Percentiles rank a stretch among this genome's conserved stretches.
Conservation (phyloP, 2,888 invertebrate genomes). For the Cerastis rubricosa region DNA sequence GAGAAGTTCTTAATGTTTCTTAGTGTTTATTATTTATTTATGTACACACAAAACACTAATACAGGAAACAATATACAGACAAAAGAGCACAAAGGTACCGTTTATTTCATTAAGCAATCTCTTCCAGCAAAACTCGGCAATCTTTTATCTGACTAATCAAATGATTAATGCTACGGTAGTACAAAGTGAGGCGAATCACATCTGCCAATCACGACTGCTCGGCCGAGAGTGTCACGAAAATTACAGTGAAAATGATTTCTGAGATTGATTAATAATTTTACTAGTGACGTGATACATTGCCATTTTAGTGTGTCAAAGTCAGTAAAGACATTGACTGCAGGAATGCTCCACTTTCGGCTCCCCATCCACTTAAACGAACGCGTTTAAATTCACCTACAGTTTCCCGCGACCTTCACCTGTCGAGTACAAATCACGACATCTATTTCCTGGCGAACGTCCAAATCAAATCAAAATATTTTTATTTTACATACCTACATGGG, state of each 20-base stretch:
- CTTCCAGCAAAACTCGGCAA: not conserved
- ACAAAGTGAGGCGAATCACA: not conserved
- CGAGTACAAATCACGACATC: not conserved
- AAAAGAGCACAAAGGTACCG: not conserved
- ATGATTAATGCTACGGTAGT: not conserved
- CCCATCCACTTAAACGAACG: conserved; percentile 3
- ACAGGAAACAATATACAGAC: not conserved
- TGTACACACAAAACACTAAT: not conserved
- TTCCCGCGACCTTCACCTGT: conserved; percentile 22
- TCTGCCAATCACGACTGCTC: not conserved
- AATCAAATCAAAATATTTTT: too few relatives aligned
- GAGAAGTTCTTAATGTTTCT: not conserved
- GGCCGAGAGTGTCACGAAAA: not conserved
- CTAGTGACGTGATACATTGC: not conserved
- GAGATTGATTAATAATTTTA: not conserved
- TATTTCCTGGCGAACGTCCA: not conserved
- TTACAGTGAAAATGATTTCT: not conserved
- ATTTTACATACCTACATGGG: too few relatives aligned
- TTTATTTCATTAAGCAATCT: not conserved
- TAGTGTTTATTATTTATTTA: not conserved
- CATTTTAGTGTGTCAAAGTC: not conserved
- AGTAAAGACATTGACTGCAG: not conserved
- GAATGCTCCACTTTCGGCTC: not conserved
- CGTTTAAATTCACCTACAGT: not conserved
- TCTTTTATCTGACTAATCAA: not conserved